Conservation (phyloP, 92 coral and sea anemone genomes). For the Actinostola sp. region DNA sequence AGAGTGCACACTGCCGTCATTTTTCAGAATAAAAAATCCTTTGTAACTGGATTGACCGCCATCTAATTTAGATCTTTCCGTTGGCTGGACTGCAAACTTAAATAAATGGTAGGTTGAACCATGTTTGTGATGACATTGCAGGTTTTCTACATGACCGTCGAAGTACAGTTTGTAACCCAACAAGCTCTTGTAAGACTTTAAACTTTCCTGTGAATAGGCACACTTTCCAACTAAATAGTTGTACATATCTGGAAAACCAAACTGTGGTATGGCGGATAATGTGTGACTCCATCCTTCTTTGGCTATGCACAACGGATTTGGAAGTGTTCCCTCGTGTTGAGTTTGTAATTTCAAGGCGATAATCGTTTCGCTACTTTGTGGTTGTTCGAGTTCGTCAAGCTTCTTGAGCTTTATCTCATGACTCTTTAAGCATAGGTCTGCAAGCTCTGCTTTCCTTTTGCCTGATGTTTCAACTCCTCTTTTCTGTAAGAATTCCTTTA, state of each 20-base stretch:
- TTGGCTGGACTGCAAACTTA: conserved; percentile 55
- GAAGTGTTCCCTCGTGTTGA: neutral
- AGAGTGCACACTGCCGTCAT: conserved; percentile 43
- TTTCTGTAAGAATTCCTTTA: neutral
- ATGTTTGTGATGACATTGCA: conserved; percentile 36
- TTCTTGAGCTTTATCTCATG: neutral
- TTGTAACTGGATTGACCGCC: conserved; percentile 49
- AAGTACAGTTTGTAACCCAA: conserved; percentile 38
- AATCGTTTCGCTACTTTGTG: neutral
- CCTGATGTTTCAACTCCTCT: conserved; percentile 1
- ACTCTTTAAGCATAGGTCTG: neutral
- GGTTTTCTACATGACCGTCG: conserved; percentile 53
- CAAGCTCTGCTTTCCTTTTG: neutral
- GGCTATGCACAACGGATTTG: neutral
- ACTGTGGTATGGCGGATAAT: neutral
- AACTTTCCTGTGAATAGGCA: conserved; percentile 46
- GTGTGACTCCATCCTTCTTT: conserved; percentile 4
- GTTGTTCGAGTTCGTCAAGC: neutral
- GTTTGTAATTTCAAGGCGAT: neutral
- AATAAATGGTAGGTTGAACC: conserved; percentile 30
- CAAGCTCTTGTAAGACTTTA: conserved; percentile 50
- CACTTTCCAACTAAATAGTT: conserved; percentile 44
- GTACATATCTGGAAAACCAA: conserved; percentile 6
- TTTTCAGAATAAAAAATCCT: conserved; percentile 37
- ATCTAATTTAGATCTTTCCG: conserved; percentile 54